Conservation (phyloP, 2,888 invertebrate species). For the Rhamnusium bicolor region DNA sequence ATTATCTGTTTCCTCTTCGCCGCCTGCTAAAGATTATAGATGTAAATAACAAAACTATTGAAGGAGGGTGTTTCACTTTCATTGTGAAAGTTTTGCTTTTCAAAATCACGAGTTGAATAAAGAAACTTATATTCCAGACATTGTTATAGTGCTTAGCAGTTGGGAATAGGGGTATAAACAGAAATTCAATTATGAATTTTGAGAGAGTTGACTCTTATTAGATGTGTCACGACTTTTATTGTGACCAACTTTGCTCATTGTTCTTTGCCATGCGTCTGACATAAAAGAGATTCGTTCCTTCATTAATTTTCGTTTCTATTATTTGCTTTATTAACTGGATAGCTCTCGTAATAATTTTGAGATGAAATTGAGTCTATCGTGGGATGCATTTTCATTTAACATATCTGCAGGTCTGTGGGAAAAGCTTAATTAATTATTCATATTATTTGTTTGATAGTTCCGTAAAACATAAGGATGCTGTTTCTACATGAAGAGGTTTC, state of each 20-base stretch:
- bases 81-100: constrained; percentile 47
- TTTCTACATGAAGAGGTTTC: too few relatives aligned
- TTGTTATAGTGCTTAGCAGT: constrained; percentile 19
- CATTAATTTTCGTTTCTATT: constrained; percentile 49
- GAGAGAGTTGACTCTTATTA: constrained; percentile 53
- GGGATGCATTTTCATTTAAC: not conserved
- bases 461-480: too few relatives aligned
- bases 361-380: constrained; percentile 32
- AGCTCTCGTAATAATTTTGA: constrained; percentile 37
- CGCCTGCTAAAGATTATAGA: constrained; percentile 40
- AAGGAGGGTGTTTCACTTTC: constrained; percentile 51
- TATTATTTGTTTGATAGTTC: too few relatives aligned
- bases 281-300: constrained; percentile 49
- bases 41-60: constrained; percentile 50
- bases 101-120: constrained; percentile 36
- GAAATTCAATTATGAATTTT: constrained; percentile 56
- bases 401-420: not conserved
- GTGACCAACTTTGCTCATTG: constrained; percentile 48
- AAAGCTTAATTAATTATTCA: not conserved
- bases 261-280: constrained; percentile 46
- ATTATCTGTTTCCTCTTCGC: constrained; percentile 36
- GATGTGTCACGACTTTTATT: constrained; percentile 57
- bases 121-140: constrained; percentile 13
- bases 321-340: constrained; percentile 44
- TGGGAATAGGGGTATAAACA: constrained; percentile 35